Evolutionary conservation across 2,888 invertebrate species (phyloP).

Genomic region (Crossocerus cetratus): DNA sequence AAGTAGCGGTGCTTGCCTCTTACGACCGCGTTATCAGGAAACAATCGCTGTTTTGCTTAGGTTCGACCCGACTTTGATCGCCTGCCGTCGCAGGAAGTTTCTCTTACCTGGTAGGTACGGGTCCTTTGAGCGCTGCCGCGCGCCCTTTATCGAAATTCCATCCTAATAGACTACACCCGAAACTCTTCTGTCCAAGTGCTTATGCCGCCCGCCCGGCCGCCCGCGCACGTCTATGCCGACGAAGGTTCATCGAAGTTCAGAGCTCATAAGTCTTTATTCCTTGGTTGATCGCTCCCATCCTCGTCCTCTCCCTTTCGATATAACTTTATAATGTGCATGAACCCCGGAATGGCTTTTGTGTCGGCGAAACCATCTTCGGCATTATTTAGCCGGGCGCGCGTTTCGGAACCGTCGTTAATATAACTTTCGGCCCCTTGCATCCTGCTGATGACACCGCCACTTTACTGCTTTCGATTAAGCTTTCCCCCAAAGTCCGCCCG

Average conservation of each 20-base stretch:
- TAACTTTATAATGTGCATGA: conserved; percentile 5
- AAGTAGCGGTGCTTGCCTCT: conserved; percentile 31
- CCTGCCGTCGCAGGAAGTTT: conserved; percentile 49
- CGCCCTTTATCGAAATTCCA: conserved; percentile 54
- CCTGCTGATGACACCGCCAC: no score
- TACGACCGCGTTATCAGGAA: conserved; percentile 52
- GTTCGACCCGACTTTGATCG: conserved; percentile 53
- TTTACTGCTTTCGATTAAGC: no score
- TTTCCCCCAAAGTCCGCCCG: no score
- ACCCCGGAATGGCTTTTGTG: neutral
- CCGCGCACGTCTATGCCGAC: no score
- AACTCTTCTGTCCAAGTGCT: neutral
- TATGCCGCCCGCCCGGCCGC: neutral
- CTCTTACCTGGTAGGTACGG: conserved; percentile 41
- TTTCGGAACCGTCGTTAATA: no score
- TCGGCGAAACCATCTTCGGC: neutral
- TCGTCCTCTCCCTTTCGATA: neutral
- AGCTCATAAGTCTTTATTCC: conserved; percentile 1
- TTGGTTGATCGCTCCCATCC: neutral
- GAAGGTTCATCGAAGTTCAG: neutral
- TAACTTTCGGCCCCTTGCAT: no score
- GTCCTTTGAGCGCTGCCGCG: conserved; percentile 50
- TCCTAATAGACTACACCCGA: conserved; percentile 50
- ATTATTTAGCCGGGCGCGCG: neutral
- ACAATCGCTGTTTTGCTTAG: conserved; percentile 57